Base-by-base conservation (phyloP, 2,797 vertebrate species). In the Mormyrus hasselquistii region DNA sequence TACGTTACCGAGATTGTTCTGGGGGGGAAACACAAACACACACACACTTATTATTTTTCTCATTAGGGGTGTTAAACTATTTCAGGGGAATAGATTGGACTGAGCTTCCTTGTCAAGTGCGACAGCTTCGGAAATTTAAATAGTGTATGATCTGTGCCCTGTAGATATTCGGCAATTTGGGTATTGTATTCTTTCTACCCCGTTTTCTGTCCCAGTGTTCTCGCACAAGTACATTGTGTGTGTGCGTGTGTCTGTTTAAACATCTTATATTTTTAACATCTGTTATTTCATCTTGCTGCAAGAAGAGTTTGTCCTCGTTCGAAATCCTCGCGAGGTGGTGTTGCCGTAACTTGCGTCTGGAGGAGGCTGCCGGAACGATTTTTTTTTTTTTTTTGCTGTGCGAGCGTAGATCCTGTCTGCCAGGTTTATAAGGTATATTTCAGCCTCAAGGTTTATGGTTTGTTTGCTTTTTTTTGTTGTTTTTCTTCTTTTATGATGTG, bases 1-100 rank as follows among this genome's bases (percentile, higher is more conserved):
- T 95, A 95, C 94, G 92, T 91, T 94, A 94, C 93, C 93, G 94
- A 93, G 94, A 94, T 95, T 94, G 96, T 96, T n/a, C 3, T 29
- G 41, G 62, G 14, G 44, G 69, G 65, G 29, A 19, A 6, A 9
- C 88, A 87, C 69, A 86, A 83, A 41, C 52, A 87, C 85, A 76
- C 86, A 87, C 87, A 73, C 87, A 89, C 86, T 92, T 93, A 93
- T 94, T 95, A 94, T 93, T 91, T 91, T 91, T 90, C 93, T 95
- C 94, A 94, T 91, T 88, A 92, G 91, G 92, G 92, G 91, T 92
- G 92, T 94, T 93, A 93, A 92, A n/a, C 34, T 73, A 76, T 53
- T 88, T 84, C 29, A 16, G 83, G 29, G 59, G 65, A 83, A 65
- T 57, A 49, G 55, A 84, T 84, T 92, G 90, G 93, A 91, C 94